Percentiles rank a stretch among this genome's conserved stretches.
These are phyloP conservation scores for Rissa tridactyla DNA, from an alignment of 2,113 vertebrate genomes.

Conservation along the genomic window DNA sequence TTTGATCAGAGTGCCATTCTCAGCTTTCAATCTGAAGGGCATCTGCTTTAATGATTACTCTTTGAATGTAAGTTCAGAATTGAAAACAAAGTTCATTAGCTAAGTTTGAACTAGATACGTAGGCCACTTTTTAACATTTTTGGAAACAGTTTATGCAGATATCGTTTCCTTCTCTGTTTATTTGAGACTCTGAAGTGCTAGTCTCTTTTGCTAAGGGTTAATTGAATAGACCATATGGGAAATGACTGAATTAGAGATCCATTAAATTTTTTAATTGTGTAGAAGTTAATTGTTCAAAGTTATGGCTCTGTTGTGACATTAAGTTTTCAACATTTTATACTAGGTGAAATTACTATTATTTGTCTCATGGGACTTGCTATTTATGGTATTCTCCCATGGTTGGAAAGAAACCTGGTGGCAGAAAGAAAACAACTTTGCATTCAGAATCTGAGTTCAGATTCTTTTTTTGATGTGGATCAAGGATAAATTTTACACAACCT, in stretches of 20 bases:
- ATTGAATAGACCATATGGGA: slow-evolving; percentile 11
- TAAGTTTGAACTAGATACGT: not conserved
- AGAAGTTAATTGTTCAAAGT: not conserved
- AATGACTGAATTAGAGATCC: slow-evolving; percentile 7
- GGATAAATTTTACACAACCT: not conserved
- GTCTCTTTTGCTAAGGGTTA: slow-evolving; percentile 21
- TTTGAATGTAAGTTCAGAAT: not conserved
- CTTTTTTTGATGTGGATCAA: not conserved
- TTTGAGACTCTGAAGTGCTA: not conserved
- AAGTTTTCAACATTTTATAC: not conserved
- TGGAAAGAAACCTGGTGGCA: not conserved
- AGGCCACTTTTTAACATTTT: not conserved
- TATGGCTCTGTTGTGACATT: not conserved
- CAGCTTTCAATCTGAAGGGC: not conserved
- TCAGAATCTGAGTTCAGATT: not conserved
- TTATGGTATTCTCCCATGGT: not conserved
- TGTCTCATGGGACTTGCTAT: not conserved
- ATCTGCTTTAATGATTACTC: not conserved
- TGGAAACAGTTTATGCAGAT: not conserved
- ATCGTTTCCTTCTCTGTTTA: not conserved
- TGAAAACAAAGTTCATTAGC: not conserved
- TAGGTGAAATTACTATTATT: not conserved
- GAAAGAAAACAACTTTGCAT: not conserved
- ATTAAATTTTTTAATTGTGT: slow-evolving; percentile 20
- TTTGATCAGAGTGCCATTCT: not conserved